Percentiles rank a stretch among this genome's conserved stretches.
Evolutionary conservation across 2,888 invertebrate species (phyloP).

Genomic region (Eupithecia exiguata): DNA sequence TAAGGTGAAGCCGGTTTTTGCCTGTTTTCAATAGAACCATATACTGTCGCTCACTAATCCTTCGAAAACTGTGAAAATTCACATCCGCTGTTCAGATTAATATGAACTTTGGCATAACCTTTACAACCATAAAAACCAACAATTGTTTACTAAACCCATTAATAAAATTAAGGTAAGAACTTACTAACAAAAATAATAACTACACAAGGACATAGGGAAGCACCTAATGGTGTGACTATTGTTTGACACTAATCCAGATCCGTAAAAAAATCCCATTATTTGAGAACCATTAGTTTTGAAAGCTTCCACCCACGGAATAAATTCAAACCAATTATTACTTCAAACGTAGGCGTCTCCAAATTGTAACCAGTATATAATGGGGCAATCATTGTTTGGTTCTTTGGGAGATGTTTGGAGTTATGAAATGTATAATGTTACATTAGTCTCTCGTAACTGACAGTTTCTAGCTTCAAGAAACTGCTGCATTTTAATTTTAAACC

Average conservation of each 20-base stretch:
- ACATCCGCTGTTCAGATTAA: no score
- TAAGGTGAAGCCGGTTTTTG: no score
- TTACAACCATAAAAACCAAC: not conserved
- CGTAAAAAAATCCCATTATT: not conserved
- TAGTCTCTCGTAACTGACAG: constrained; percentile 3
- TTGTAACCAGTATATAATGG: constrained; percentile 23
- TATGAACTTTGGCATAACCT: no score
- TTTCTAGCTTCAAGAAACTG: not conserved
- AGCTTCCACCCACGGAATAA: constrained; percentile 22
- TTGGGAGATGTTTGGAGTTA: constrained; percentile 8
- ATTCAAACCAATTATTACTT: constrained; percentile 24
- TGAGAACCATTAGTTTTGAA: constrained; percentile 15
- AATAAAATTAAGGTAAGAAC: not conserved
- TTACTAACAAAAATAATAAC: not conserved
- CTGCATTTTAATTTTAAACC: not conserved
- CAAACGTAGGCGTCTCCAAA: constrained; percentile 37
- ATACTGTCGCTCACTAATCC: no score
- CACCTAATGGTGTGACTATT: not conserved
- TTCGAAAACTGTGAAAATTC: no score
- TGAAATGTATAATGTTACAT: constrained; percentile 13
- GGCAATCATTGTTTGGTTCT: constrained; percentile 20
- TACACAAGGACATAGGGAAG: not conserved
- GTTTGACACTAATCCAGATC: not conserved
- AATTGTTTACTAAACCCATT: not conserved
- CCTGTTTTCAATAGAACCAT: no score